Evolutionary conservation across 2,797 vertebrate species (phyloP), one percentile per base, ranked within the genome.

Genomic region (Acestrorhynchus altus): DNA sequence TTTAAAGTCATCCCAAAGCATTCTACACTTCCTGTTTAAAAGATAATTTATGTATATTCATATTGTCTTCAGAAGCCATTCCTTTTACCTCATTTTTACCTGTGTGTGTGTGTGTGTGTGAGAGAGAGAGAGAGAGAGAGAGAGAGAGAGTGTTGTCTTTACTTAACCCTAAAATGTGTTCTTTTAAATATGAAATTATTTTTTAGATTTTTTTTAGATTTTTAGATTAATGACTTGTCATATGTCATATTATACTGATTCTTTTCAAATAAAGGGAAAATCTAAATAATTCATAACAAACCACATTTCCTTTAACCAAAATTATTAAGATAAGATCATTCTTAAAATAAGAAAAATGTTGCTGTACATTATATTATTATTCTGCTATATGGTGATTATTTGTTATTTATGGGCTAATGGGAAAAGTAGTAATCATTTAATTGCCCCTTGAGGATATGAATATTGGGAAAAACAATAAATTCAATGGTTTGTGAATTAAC

Each of bases 61-160:
- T 61, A 63, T 66, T 67, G 67, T 84, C 80, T 81, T 74, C 60
- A 80, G 60, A 72, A 85, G 79, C 72, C 74, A 81, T 79, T 79
- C 80, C 56, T 64, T 67, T 65, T 16, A 22, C 6, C 31, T 35
- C n/a, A n/a, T n/a, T n/a, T n/a, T n/a, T n/a, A n/a, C n/a, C n/a
- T n/a, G n/a, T n/a, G n/a, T n/a, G n/a, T n/a, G n/a, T n/a, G n/a
- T n/a, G n/a, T n/a, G n/a, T n/a, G n/a, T n/a, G n/a, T n/a, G n/a
- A n/a, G n/a, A n/a, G n/a, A n/a, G n/a, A n/a, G n/a, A n/a, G n/a
- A n/a, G n/a, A n/a, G n/a, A n/a, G n/a, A n/a, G n/a, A n/a, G n/a
- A n/a, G n/a, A n/a, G n/a, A n/a, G n/a, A n/a, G n/a, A n/a, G n/a
- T n/a, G n/a, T n/a, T n/a, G n/a, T n/a, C n/a, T n/a, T n/a, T n/a